Evolutionary conservation across 2,113 vertebrate genomes (phyloP), one percentile per base, ranked within the genome.

Genomic region (Limnothrissa miodon): DNA sequence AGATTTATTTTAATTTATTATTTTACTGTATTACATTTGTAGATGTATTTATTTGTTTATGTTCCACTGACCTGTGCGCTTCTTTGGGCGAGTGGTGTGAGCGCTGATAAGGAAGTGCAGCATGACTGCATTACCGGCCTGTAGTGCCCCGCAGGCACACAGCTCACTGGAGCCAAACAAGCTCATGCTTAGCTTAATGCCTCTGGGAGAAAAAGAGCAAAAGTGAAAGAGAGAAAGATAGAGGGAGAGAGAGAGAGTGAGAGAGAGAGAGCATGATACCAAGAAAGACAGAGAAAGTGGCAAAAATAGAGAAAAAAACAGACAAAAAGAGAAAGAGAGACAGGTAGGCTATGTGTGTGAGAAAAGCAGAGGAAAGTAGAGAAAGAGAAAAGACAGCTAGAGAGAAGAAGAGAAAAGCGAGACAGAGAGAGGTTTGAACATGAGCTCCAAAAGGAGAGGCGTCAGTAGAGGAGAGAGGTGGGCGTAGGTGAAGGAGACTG

Each of bases 81-180:
- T 33, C 62, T 82, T 85, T 88, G 29, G 48, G 51, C 7, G 25
- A 74, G 66, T 29, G 10, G 66, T 74, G 66, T 36, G 66, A 17
- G 66, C 15, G 11, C 25, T 36, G 66, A 74, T 74, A 74, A 74
- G 66, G 66, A 74, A 74, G 66, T 39, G 13, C 66, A 74, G 66
- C 66, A 74, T 74, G 66, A 74, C 66, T 74, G 66, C 33, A 74
- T 74, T 74, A 74, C 13, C 10, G 29, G 66, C 29, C 29, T 74
- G 66, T 11, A 74, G 11, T 74, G 66, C 29, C 66, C 36, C 29
- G 10, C 25, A 39, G 66, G 66, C 66, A 74, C 66, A 74, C 10
- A 74, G 66, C 66, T 74, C 66, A 74, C 29, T 36, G 66, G 66
- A 74, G 66, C 66, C 66, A 74, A 74, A 74, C 66, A 74, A 36